A percentile compares a stretch with the other conserved stretches of the same genome.
Evolutionary conservation across 2,888 invertebrate genomes (phyloP).

Genomic region (Reticulitermes lucifugus): DNA sequence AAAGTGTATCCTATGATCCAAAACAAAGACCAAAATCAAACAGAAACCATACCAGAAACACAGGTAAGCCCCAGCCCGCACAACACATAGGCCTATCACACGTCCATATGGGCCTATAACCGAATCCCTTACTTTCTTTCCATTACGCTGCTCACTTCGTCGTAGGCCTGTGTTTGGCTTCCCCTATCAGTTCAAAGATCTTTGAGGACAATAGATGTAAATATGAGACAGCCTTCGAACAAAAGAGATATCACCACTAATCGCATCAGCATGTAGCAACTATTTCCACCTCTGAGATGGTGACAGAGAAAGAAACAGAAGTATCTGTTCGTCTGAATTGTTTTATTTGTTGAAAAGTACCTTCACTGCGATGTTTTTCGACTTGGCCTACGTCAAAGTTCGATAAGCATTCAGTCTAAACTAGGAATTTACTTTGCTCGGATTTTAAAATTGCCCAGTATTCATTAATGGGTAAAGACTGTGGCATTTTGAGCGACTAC

Average conservation of each 20-base stretch:
- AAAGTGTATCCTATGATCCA: too few relatives aligned
- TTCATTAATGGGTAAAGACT: neutral
- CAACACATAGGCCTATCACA: too few relatives aligned
- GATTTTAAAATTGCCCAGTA: neutral
- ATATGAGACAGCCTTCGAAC: slow-evolving; percentile 18
- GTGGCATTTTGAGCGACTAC: too few relatives aligned
- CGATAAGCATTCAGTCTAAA: neutral
- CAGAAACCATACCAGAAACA: too few relatives aligned
- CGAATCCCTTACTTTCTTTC: too few relatives aligned
- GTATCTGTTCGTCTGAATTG: neutral
- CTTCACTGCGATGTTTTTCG: slow-evolving; percentile 16
- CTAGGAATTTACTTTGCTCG: neutral
- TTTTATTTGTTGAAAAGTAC: slow-evolving; percentile 7
- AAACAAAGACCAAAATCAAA: too few relatives aligned
- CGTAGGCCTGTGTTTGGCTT: neutral
- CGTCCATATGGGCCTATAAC: too few relatives aligned
- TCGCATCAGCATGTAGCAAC: neutral
- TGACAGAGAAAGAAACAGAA: too few relatives aligned
- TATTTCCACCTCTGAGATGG: neutral
- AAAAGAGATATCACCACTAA: neutral
- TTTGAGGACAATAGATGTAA: neutral
- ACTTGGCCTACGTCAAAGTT: neutral
- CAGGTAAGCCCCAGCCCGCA: too few relatives aligned
- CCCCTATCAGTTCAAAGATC: neutral
- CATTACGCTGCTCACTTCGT: too few relatives aligned